Evolutionary conservation across 2,888 invertebrate species (phyloP).

Genomic region (Drosophila longiperda): DNA sequence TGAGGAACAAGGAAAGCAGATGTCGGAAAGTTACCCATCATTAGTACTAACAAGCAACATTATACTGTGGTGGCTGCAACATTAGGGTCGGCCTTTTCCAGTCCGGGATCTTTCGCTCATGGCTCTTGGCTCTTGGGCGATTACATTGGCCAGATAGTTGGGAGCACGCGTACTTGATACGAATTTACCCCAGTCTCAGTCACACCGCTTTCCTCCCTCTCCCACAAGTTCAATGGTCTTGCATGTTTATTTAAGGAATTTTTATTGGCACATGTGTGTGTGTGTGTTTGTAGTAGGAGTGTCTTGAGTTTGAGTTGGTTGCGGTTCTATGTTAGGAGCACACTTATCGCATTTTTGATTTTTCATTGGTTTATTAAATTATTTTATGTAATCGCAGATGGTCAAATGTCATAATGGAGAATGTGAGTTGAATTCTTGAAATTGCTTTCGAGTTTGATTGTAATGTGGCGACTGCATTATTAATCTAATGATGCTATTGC

Average conservation of each 20-base stretch:
- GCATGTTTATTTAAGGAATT: slow-evolving; percentile 75
- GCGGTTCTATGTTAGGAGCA: slow-evolving; percentile 29
- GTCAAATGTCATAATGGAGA: slow-evolving; percentile 59
- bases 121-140: slow-evolving; percentile 40
- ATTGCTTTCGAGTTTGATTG: slow-evolving; percentile 60
- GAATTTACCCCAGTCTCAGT: slow-evolving; percentile 34
- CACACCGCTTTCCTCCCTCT: not conserved
- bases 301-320: slow-evolving; percentile 19
- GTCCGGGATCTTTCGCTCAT: slow-evolving; percentile 44
- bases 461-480: slow-evolving; percentile 41
- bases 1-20: slow-evolving; percentile 29
- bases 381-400: slow-evolving; percentile 64
- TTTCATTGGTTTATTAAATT: slow-evolving; percentile 79
- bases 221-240: slow-evolving; percentile 5
- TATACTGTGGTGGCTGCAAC: slow-evolving; percentile 40
- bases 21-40: slow-evolving; percentile 64
- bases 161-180: slow-evolving; percentile 69
- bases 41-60: slow-evolving; percentile 80
- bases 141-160: slow-evolving; percentile 60
- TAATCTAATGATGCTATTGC: slow-evolving; percentile 45
- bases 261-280: slow-evolving; percentile 59
- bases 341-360: slow-evolving; percentile 76
- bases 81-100: slow-evolving; percentile 32
- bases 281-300: not conserved
- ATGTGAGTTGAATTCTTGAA: slow-evolving; percentile 58